Evolutionary conservation across 1,140 invertebrate genomes (phyloP).

Genomic region (Proctacanthus coquilletti): DNA sequence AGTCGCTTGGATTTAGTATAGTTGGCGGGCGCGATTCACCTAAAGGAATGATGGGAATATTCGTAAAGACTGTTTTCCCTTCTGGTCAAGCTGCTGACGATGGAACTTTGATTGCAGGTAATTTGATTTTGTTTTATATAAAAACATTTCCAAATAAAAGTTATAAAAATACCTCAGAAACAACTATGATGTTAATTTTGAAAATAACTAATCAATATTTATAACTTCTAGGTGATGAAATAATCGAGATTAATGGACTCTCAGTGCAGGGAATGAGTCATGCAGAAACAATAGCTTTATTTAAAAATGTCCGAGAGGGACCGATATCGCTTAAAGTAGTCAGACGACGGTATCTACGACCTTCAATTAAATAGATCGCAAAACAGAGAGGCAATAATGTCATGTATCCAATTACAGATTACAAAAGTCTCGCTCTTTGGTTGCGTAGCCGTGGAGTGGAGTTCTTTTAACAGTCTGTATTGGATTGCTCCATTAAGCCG

Average conservation of each 20-base stretch:
- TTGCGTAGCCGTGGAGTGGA: conserved; percentile 17
- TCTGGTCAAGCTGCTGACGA: conserved; percentile 73
- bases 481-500: too few species aligned
- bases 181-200: conserved; percentile 2
- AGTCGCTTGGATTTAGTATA: conserved; percentile 81
- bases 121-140: conserved; percentile 9
- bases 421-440: conserved; percentile 27
- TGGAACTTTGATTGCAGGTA: conserved; percentile 72
- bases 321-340: conserved; percentile 69
- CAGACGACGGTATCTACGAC: conserved; percentile 41
- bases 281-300: conserved; percentile 72
- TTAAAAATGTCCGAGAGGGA: conserved; percentile 76
- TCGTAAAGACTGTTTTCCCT: conserved; percentile 80
- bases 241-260: conserved; percentile 74
- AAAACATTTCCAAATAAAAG: background rate
- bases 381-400: background rate
- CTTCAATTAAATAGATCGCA: background rate
- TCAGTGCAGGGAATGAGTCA: conserved; percentile 72
- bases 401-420: conserved; percentile 11
- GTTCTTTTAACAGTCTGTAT: too few species aligned
- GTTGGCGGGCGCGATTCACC: conserved; percentile 80
- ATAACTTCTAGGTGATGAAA: conserved; percentile 68
- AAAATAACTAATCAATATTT: too few species aligned
- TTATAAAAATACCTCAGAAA: conserved; percentile 3
- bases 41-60: conserved; percentile 78